Conservation (phyloP, 2,797 vertebrate species). For the Scleropages formosus region DNA sequence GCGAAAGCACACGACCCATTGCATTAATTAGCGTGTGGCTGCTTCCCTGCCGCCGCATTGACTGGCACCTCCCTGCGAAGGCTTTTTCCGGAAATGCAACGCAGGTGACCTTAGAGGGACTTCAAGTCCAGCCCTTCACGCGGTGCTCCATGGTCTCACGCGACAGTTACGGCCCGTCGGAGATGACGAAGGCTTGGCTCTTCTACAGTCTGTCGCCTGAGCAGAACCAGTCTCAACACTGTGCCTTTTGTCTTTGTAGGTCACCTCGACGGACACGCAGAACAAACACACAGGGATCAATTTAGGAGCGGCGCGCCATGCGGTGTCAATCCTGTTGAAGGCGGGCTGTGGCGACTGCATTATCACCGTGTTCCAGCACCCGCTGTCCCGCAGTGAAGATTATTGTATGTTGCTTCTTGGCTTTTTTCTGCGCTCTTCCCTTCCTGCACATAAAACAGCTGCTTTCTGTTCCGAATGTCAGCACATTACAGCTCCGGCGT, state of each 20-base stretch:
- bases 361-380: constrained; percentile 34
- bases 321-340: constrained; percentile 28
- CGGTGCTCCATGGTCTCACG: no score
- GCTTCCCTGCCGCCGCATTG: no score
- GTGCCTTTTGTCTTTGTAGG: constrained; percentile 31
- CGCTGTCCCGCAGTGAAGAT: constrained; percentile 34
- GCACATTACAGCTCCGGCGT: constrained; percentile 13
- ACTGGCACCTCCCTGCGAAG: no score
- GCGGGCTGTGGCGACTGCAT: constrained; percentile 25
- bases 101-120: no score
- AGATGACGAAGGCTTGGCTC: no score
- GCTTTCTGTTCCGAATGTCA: constrained; percentile 66
- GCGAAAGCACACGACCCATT: constrained; percentile 5
- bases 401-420: constrained; percentile 23
- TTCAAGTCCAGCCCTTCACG: no score
- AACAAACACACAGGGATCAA: constrained; percentile 25
- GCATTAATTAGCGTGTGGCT: background rate
- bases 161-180: no score
- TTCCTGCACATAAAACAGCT: constrained; percentile 64
- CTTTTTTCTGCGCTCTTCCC: constrained; percentile 31
- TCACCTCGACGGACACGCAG: constrained; percentile 29
- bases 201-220: background rate
- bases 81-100: no score
- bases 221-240: background rate
- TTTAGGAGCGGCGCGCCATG: constrained; percentile 1